A percentile compares a stretch with the other conserved stretches of the same genome.
Evolutionary conservation across 1,140 invertebrate genomes (phyloP).

Genomic region (Pachypeltis micranthus): DNA sequence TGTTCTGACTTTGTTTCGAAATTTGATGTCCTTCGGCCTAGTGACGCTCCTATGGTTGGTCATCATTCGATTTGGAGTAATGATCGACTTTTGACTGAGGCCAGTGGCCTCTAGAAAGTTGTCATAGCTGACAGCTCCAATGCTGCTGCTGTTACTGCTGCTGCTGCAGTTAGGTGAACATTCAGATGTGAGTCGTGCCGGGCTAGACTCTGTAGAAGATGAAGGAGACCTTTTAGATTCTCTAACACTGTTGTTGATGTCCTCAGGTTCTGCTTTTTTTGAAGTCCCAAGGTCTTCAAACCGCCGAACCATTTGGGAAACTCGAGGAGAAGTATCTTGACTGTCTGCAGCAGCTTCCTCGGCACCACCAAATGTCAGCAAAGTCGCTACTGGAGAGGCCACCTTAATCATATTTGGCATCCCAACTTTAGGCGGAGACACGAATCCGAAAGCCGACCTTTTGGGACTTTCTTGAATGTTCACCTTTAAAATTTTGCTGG

Average conservation of each 20-base stretch:
- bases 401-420: constrained; percentile 21
- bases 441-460: constrained; percentile 8
- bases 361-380: constrained; percentile 11
- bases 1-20: constrained; percentile 26
- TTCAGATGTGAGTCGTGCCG: not conserved
- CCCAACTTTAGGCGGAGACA: constrained; percentile 16
- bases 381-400: constrained; percentile 21
- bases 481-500: constrained; percentile 10
- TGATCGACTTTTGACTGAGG: constrained; percentile 65
- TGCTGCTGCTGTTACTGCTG: not conserved
- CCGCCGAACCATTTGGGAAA: constrained; percentile 29
- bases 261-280: constrained; percentile 18
- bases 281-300: constrained; percentile 27
- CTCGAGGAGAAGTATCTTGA: constrained; percentile 20
- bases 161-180: not conserved
- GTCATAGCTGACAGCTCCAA: constrained; percentile 42
- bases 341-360: constrained; percentile 10
- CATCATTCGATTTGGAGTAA: constrained; percentile 54
- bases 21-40: constrained; percentile 65
- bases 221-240: constrained; percentile 1
- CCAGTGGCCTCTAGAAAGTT: constrained; percentile 67
- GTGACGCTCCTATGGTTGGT: constrained; percentile 63
- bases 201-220: not conserved
- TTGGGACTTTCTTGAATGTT: constrained; percentile 19
- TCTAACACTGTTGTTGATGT: constrained; percentile 33